Evolutionary conservation across 2,888 invertebrate genomes (phyloP), one percentile per base, ranked within the genome.

Genomic region (Sinelater perroti): DNA sequence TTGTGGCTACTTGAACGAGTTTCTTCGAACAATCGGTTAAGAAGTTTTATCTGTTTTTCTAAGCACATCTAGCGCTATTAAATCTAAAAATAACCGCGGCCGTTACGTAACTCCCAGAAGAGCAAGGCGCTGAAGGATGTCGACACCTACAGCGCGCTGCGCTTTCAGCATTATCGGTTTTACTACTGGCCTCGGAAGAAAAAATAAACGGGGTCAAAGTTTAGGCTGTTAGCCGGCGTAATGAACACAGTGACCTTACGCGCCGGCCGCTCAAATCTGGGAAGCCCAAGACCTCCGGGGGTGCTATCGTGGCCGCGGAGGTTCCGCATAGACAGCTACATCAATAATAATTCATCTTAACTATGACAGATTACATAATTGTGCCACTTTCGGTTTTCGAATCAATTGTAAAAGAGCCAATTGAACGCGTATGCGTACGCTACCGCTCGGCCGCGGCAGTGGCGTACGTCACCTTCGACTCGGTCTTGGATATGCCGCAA

Each of bases 291-390:
- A 57, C 57, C 47, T 53, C 47, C 38, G 20, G 46, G 47, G 57
- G 46, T 31, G 31, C 45, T 57, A 57, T 57, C 38, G n/a, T n/a
- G n/a, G n/a, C 47, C 18, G 28, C 46, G 42, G 30, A 52, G 31
- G 57, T 57, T 57, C 57, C 57, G 57, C 52, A 57, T 52, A 52
- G 52, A 47, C 52, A 40, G 52, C 31, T 42, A 47, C 52, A 57
- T 52, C 52, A 57, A 57, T 57, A 57, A 57, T 53, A 57, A 57
- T 53, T 52, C 53, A 57, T 57, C 47, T 57, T 57, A 57, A 57
- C 52, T 53, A 57, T 47, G 36, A 57, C 47, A 53, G 47, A 53
- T 57, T 57, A 52, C 42, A 57, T 52, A 57, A 57, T 53, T 57
- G 52, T 47, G 52, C 52, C 57, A 57, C 57, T 53, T 57, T 52